Evolutionary conservation across 2,888 invertebrate species (phyloP).

Genomic region (Spodoptera exigua): DNA sequence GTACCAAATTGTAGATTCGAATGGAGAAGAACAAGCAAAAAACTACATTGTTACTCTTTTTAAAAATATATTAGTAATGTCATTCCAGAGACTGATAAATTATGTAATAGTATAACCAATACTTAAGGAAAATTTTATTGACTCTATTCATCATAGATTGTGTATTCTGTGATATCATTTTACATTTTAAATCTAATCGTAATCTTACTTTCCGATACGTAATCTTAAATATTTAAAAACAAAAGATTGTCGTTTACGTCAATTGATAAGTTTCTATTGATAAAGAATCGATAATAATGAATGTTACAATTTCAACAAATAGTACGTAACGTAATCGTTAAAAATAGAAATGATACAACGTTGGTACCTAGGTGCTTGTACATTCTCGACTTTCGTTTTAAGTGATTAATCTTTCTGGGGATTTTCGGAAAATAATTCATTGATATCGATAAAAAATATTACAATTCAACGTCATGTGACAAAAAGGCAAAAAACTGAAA

Average conservation of each 20-base stretch:
- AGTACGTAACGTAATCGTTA: slow-evolving; percentile 46
- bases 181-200: slow-evolving; percentile 2
- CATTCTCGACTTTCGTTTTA: slow-evolving; percentile 1
- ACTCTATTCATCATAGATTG: neutral
- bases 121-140: too few relatives aligned
- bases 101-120: too few relatives aligned
- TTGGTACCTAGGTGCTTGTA: slow-evolving; percentile 12
- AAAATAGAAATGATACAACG: slow-evolving; percentile 58
- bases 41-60: too few relatives aligned
- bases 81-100: too few relatives aligned
- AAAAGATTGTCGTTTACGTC: slow-evolving; percentile 26
- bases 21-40: too few relatives aligned
- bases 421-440: neutral
- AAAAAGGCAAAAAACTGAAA: too few relatives aligned
- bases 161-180: neutral
- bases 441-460: neutral
- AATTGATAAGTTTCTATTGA: slow-evolving; percentile 22
- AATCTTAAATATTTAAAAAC: slow-evolving; percentile 1
- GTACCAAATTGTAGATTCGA: too few relatives aligned
- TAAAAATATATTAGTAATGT: too few relatives aligned
- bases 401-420: neutral
- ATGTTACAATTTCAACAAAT: slow-evolving; percentile 26
- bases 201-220: slow-evolving; percentile 15
- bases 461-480: too few relatives aligned
- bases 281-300: slow-evolving; percentile 43